Conservation (phyloP, 1,140 invertebrate genomes). For the Melanaphis sacchari region DNA sequence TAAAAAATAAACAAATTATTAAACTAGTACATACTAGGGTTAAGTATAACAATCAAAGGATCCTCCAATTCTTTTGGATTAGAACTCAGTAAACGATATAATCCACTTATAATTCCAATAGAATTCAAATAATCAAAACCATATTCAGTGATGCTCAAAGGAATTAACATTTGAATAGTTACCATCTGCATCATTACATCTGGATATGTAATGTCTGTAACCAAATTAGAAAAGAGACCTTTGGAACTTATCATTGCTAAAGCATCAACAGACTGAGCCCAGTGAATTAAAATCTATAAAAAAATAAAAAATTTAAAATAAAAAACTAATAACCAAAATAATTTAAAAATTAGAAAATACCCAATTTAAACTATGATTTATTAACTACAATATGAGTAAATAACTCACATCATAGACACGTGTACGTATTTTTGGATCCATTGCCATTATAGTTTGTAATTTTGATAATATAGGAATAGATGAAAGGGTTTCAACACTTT, state of each 20-base stretch:
- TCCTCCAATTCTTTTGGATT: conserved; percentile 69
- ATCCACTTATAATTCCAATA: conserved; percentile 53
- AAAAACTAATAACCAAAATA: not conserved
- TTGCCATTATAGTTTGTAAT: not conserved
- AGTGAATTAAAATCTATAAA: conserved; percentile 49
- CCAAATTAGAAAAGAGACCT: conserved; percentile 42
- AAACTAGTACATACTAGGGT: conserved; percentile 72
- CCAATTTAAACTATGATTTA: not conserved
- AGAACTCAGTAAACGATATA: conserved; percentile 68
- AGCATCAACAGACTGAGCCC: conserved; percentile 41
- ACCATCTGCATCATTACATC: conserved; percentile 53
- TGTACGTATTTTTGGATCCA: conserved; percentile 34
- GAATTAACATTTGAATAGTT: conserved; percentile 44
- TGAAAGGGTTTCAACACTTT: conserved; percentile 30
- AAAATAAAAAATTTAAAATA: not conserved
- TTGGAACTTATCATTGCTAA: conserved; percentile 42
- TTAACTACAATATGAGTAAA: conserved; percentile 4
- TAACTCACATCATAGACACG: conserved; percentile 42
- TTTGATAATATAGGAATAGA: not conserved
- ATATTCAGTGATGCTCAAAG: conserved; percentile 27
- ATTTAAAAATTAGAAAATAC: conserved; percentile 3
- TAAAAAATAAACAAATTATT: conserved; percentile 21
- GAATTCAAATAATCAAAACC: conserved; percentile 55
- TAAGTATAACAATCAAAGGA: conserved; percentile 8
- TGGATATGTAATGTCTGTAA: conserved; percentile 26